Conservation (phyloP, 2,113 vertebrate genomes). For the Myxocyprinus asiaticus region DNA sequence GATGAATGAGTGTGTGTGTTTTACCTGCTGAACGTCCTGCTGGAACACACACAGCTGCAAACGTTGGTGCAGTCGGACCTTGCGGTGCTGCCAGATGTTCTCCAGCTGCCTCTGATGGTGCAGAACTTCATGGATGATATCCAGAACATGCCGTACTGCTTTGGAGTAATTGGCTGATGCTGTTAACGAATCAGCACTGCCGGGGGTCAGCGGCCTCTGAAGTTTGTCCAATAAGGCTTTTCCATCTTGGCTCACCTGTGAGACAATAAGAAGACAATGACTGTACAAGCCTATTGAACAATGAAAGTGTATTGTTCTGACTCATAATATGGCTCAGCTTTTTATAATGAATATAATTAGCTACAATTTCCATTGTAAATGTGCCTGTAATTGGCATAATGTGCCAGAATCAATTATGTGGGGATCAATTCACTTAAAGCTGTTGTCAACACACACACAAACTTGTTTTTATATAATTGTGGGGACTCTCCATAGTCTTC, state of each 20-base stretch:
- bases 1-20: neutral
- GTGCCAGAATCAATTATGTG: neutral
- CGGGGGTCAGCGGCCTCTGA: slow-evolving; percentile 93
- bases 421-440: neutral
- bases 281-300: neutral
- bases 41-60: slow-evolving; percentile 98
- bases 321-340: neutral
- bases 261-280: neutral
- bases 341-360: slow-evolving; percentile 26
- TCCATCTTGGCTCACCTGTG: slow-evolving; percentile 95
- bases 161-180: slow-evolving; percentile 98
- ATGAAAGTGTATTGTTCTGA: neutral
- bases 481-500: too few relatives aligned
- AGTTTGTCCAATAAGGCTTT: slow-evolving; percentile 96
- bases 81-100: slow-evolving; percentile 99
- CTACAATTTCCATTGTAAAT: slow-evolving; percentile 1
- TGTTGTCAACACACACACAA: neutral
- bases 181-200: slow-evolving; percentile 90
- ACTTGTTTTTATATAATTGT: too few relatives aligned
- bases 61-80: slow-evolving; percentile 95
- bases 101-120: slow-evolving; percentile 97
- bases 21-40: slow-evolving; percentile 96
- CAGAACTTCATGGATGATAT: slow-evolving; percentile 95
- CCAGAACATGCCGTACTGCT: slow-evolving; percentile 94
- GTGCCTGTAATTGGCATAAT: slow-evolving; percentile 23